These are phyloP conservation scores for Bungarus multicinctus DNA, from an alignment of 2,113 vertebrate species.

Conservation along the genomic window DNA sequence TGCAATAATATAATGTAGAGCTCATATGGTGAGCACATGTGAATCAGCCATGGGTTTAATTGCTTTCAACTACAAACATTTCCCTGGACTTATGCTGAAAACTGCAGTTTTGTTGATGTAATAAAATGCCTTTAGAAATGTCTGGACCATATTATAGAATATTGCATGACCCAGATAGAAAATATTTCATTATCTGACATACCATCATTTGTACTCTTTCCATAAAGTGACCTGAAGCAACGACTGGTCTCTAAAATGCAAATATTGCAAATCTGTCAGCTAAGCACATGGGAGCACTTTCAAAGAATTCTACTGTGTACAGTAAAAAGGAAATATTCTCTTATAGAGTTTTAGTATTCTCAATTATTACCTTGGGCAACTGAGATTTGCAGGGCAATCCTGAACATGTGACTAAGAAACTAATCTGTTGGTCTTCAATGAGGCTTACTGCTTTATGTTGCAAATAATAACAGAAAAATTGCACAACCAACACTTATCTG, in stretches of 20 bases:
- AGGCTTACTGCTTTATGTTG: not conserved
- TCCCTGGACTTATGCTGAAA: not conserved
- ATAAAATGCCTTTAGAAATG: constrained; percentile 1
- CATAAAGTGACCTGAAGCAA: constrained; percentile 15
- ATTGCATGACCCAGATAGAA: constrained; percentile 4
- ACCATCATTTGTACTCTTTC: not conserved
- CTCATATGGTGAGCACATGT: not conserved
- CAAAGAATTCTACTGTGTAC: not conserved
- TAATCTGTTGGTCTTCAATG: not conserved
- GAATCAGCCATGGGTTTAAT: not conserved
- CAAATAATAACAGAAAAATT: not conserved
- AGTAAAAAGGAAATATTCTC: not conserved
- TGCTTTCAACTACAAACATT: not conserved
- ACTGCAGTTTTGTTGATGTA: not conserved
- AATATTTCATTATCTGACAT: constrained; percentile 3
- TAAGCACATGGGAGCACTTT: not conserved
- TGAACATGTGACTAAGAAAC: not conserved
- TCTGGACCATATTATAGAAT: not conserved
- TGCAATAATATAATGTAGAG: not conserved
- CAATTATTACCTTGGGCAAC: not conserved
- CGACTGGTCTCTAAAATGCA: not conserved
- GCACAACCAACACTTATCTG: not conserved
- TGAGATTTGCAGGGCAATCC: not conserved
- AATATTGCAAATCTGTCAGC: constrained; percentile 2
- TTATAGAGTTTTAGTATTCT: not conserved